A percentile compares a stretch with the other conserved stretches of the same genome.
Conservation (phyloP, 1,140 invertebrate genomes). For the Pachyrhynchus sulphureomaculatus region DNA sequence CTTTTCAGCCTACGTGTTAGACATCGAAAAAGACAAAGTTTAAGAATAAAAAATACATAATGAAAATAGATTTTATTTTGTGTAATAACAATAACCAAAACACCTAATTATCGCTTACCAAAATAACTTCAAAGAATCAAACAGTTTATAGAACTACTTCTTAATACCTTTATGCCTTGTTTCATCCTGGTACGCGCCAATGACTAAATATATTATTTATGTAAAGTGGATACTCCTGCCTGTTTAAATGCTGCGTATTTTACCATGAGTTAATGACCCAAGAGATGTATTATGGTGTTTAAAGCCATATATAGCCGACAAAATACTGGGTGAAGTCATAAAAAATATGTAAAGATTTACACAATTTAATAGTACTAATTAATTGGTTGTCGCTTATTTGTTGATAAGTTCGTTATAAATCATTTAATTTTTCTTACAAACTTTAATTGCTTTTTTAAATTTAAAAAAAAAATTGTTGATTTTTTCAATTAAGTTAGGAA, state of each 20-base stretch:
- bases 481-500: too few relatives aligned
- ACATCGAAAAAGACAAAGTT: too few relatives aligned
- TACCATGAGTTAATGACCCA: conserved; percentile 22
- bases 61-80: too few relatives aligned
- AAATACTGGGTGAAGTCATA: conserved; percentile 13
- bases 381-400: conserved; percentile 1
- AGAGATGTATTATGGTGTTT: conserved; percentile 18
- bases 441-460: too few relatives aligned
- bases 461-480: too few relatives aligned
- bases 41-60: too few relatives aligned
- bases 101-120: too few relatives aligned
- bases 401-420: too few relatives aligned
- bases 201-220: conserved; percentile 26
- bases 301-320: conserved; percentile 16
- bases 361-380: conserved; percentile 10
- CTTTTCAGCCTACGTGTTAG: too few relatives aligned
- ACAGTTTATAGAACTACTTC: not conserved
- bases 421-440: too few relatives aligned
- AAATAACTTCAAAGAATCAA: conserved; percentile 5
- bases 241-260: conserved; percentile 24
- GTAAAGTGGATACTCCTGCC: conserved; percentile 23
- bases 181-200: conserved; percentile 6
- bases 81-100: too few relatives aligned
- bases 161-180: conserved; percentile 2
- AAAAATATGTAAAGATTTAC: conserved; percentile 4